Percentiles rank a stretch among this genome's conserved stretches.
phyloP scores from a whole-genome alignment of 2,797 vertebrate genomes.

The Sebastes paucispinis region DNA sequence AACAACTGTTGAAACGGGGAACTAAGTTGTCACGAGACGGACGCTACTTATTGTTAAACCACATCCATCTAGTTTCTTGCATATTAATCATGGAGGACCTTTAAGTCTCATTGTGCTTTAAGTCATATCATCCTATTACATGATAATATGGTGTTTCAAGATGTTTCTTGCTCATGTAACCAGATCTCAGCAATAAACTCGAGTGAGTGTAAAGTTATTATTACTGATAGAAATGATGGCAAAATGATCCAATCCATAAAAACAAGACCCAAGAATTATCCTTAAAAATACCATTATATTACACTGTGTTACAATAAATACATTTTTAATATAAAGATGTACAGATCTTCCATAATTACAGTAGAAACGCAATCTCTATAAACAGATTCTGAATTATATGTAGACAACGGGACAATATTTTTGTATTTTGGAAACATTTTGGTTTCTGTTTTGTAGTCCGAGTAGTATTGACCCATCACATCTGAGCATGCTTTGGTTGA shows the following conservation, averaged over 20 bases:
- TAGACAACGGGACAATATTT: not conserved
- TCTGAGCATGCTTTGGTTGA: too few relatives aligned
- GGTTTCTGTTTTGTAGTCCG: not conserved
- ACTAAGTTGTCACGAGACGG: constrained; percentile 13
- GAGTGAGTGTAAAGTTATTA: not conserved
- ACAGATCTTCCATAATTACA: not conserved
- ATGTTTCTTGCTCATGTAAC: not conserved
- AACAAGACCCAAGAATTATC: not conserved
- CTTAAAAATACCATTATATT: not conserved
- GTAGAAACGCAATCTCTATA: not conserved
- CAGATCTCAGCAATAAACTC: not conserved
- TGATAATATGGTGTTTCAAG: not conserved
- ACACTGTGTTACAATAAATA: fast-evolving
- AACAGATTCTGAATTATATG: not conserved
- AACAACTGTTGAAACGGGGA: constrained; percentile 14
- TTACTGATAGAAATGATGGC: not conserved
- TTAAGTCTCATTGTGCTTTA: not conserved
- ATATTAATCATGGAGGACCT: not conserved
- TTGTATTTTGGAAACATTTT: not conserved
- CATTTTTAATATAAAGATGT: not conserved
- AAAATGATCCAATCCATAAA: not conserved
- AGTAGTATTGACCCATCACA: too few relatives aligned
- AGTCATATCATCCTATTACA: not conserved
- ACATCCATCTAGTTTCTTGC: not conserved
- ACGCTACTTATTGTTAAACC: not conserved